A percentile compares a stretch with the other conserved stretches of the same genome.
Conservation (phyloP, 2,113 vertebrate species). For the Tichodroma muraria region DNA sequence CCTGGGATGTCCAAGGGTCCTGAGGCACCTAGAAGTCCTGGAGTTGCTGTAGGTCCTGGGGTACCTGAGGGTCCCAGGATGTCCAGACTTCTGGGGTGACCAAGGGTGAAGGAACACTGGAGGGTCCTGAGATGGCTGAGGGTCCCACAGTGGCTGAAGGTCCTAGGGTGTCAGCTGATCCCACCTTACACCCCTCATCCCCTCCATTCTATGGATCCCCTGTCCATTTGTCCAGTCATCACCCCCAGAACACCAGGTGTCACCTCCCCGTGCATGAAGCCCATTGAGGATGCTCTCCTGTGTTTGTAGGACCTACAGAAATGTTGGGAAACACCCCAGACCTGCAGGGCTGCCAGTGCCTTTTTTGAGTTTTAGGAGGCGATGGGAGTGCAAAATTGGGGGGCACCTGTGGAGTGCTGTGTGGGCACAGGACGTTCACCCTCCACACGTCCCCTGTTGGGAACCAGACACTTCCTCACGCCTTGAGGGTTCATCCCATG, state of each 20-base stretch:
- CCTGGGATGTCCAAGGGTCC: neutral
- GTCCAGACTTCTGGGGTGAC: too few relatives aligned
- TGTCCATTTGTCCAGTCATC: neutral
- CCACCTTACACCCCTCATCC: neutral
- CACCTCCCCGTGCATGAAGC: neutral
- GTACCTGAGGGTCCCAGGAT: neutral
- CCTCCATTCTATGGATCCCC: neutral
- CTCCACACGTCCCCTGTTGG: rapidly evolving
- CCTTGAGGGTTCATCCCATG: rapidly evolving
- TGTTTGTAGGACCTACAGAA: neutral
- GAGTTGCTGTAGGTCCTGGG: neutral
- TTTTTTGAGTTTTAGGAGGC: neutral
- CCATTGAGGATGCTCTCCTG: neutral
- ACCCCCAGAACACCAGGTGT: neutral
- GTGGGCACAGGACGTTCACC: rapidly evolving
- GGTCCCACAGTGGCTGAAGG: neutral
- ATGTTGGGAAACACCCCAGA: neutral
- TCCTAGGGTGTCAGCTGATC: too few relatives aligned
- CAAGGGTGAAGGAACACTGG: too few relatives aligned
- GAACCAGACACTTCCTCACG: neutral
- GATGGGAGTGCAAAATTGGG: neutral
- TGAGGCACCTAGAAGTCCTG: neutral
- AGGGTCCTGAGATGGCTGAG: too few relatives aligned
- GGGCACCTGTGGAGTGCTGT: neutral
- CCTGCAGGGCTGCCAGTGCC: rapidly evolving